Conservation (phyloP, 1,140 invertebrate genomes). For the Dufourea novaeangliae region DNA sequence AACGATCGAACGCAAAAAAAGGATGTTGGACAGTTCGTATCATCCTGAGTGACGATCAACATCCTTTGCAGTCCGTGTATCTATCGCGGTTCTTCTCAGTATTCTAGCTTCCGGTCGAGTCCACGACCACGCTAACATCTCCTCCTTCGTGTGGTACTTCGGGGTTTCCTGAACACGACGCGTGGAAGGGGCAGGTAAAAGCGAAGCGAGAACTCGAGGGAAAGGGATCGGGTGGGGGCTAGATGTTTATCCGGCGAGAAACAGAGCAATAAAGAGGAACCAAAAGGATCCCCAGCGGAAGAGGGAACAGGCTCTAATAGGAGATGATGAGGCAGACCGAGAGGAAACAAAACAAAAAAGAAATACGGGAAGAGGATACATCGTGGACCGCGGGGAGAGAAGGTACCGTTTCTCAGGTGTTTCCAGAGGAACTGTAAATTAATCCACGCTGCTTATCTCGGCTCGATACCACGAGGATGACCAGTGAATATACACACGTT, state of each 20-base stretch:
- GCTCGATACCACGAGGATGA: not conserved
- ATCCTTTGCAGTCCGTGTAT: slow-evolving; percentile 77
- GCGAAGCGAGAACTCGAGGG: not conserved
- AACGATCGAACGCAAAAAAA: no score
- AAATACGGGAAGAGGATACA: not conserved
- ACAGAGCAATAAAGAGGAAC: slow-evolving; percentile 20
- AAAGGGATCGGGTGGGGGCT: slow-evolving; percentile 8
- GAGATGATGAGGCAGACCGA: not conserved
- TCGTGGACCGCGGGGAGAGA: not conserved
- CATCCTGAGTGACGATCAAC: no score
- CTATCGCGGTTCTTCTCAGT: slow-evolving; percentile 10
- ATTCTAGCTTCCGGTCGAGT: no score
- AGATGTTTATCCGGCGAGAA: slow-evolving; percentile 33
- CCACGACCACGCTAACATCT: no score
- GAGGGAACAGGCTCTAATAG: slow-evolving; percentile 16
- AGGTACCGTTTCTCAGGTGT: slow-evolving; percentile 17
- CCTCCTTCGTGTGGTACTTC: no score
- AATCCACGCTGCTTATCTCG: slow-evolving; percentile 7
- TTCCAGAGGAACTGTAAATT: slow-evolving; percentile 24
- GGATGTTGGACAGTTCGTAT: no score
- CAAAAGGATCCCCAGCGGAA: slow-evolving; percentile 16
- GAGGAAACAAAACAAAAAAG: not conserved
- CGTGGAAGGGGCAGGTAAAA: slow-evolving; percentile 22
- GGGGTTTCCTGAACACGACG: slow-evolving; percentile 6
- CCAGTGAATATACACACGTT: no score